phyloP scores from a whole-genome alignment of 2,113 vertebrate genomes.

The Mugil cephalus region DNA sequence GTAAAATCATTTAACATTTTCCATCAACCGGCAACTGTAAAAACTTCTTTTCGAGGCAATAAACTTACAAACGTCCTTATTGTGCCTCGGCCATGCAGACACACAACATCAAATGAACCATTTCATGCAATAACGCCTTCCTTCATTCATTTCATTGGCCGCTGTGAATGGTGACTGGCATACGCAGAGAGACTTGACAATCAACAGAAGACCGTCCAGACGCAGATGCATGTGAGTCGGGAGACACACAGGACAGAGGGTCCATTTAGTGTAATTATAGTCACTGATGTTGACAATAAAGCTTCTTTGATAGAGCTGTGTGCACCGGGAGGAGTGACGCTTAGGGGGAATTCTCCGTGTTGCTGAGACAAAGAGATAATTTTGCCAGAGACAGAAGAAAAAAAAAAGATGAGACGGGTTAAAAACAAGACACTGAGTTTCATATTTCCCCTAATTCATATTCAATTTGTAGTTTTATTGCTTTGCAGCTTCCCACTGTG shows the following conservation, averaged over 20 bases:
- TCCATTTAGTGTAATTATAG: constrained; percentile 76
- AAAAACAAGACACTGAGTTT: constrained; percentile 30
- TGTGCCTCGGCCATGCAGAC: background rate
- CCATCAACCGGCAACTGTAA: background rate
- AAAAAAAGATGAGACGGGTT: constrained; percentile 36
- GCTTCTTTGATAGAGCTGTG: constrained; percentile 63
- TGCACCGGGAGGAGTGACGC: constrained; percentile 38
- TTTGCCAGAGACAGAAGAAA: constrained; percentile 60
- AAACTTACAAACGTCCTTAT: background rate
- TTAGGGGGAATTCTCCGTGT: constrained; percentile 68
- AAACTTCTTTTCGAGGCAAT: background rate
- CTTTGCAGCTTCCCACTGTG: constrained; percentile 13
- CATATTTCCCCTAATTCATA: constrained; percentile 43
- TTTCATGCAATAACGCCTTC: constrained; percentile 17
- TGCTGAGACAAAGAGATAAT: constrained; percentile 78
- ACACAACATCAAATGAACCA: constrained; percentile 18
- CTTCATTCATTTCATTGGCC: constrained; percentile 28
- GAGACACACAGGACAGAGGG: constrained; percentile 67
- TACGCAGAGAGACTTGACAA: constrained; percentile 28
- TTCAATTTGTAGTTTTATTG: constrained; percentile 48
- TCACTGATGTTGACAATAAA: constrained; percentile 65
- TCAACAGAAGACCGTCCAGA: constrained; percentile 45
- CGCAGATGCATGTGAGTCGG: constrained; percentile 22
- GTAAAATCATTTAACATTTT: constrained; percentile 3
- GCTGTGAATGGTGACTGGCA: constrained; percentile 15